Evolutionary conservation across 1,140 invertebrate genomes (phyloP), one percentile per base, ranked within the genome.

Genomic region (Nasonia longicornis): DNA sequence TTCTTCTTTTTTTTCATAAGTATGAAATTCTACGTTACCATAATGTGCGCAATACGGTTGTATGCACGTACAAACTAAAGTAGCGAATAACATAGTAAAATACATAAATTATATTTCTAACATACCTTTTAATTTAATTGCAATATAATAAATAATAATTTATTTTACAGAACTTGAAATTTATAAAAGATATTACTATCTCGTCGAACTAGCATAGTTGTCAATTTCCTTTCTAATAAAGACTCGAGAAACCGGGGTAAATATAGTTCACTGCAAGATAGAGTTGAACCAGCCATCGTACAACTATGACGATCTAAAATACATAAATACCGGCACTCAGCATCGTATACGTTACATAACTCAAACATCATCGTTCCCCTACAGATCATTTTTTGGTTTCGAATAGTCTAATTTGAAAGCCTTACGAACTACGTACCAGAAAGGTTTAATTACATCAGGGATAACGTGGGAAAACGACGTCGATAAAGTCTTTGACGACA

Each of bases 131-230:
- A 58, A 58, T 58, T 58, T 58, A 58, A 58, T 58, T 6, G 6
- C 10, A 31, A 52, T 75, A 80, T 35, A 80, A 80, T 80, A 75
- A 69, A 29, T 22, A 1, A 75, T 69, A 35, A 64, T 73, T 73
- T 80, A 80, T 75, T 75, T 75, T 80, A 80, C 79, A 80, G 42
- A 29, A 48, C 0, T 79, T n/a, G 31, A 58, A 20, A 58, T 20
- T 48, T 14, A 58, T 6, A 7, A 20, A 20, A 7, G 3, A 20
- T 58, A 58, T 70, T 31, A 14, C 11, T 3, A 67, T 67, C 66
- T 67, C 16, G n/a, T n/a, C 16, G 52, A 58, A n/a, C 20, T 14
- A 48, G 12, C 10, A 35, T 35, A 35, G 31, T 48, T 48, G 6
- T 75, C 35, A 76, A 38, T 76, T 76, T 35, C 8, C 38, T 42